Base-by-base conservation (phyloP, 2,113 vertebrate genomes). In the Fregata magnificens region DNA sequence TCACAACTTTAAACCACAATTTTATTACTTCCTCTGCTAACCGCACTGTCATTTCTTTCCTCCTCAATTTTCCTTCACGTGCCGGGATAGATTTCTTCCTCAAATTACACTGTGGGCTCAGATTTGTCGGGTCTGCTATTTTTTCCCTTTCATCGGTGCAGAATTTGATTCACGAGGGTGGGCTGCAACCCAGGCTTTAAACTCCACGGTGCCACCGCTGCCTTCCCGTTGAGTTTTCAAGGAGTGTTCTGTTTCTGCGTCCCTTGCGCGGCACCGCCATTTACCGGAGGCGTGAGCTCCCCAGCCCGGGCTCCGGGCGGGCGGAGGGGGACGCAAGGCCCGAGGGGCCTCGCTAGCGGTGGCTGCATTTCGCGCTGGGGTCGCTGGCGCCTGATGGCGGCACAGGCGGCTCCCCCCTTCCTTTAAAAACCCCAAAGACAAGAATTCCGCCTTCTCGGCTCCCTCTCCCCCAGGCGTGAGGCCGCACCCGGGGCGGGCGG, bases 21-120 rank as follows among this genome's bases (percentile, higher is more conserved):
- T 97, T 95, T 76, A 93, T 74, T 19, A 79, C 93, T 91, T 96
- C 89, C 91, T 76, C 88, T 79, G 47, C 40, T 85, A 79, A 93
- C 73, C 29, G 0, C 61, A 40, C 18, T 15, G 36, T n/a, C 22
- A 52, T 63, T 87, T 87, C 79, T 76, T 91, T 82, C 73, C 70
- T 86, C 50, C 50, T 77, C 72, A 59, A 1, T 67, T 89, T 86
- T 62, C 86, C 59, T 62, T 71, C 63, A 26, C 18, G 38, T 25
- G 32, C 28, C 61, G 42, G 1, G 28, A 44, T 13, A 28, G 45
- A 67, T 78, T 87, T 87, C 85, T 73, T 50, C 55, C 81, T n/a
- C 40, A 65, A 72, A 65, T 9, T 14, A 18, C 52, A 47, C 52
- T 25, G 82, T 3, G 4, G 56, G 16, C 56, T 72, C 32, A 7